A percentile compares a stretch with the other conserved stretches of the same genome.
phyloP scores from a whole-genome alignment of 2,797 vertebrate species.

The Helostoma temminkii region DNA sequence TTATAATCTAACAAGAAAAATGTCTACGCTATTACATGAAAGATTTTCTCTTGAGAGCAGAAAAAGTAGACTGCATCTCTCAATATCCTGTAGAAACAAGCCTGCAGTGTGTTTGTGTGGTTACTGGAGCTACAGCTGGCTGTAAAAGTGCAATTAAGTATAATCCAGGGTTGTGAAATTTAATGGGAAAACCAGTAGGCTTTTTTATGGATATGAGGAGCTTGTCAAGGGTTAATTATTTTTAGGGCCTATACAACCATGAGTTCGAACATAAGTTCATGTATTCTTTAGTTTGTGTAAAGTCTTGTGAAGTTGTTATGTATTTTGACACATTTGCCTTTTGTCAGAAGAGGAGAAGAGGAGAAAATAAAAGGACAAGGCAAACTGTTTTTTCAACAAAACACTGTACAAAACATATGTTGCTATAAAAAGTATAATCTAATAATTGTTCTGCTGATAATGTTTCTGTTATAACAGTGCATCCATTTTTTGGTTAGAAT shows the following conservation, averaged over 20 bases:
- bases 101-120: conserved; percentile 27
- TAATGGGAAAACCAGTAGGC: conserved; percentile 4
- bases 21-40: conserved; percentile 30
- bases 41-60: conserved; percentile 30
- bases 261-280: neutral
- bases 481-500: neutral
- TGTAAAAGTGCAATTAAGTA: conserved; percentile 47
- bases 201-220: conserved; percentile 2
- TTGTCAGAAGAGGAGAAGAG: neutral
- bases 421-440: neutral
- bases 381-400: no score
- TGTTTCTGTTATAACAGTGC: neutral
- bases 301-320: no score
- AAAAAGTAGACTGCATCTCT: conserved; percentile 24
- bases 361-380: neutral
- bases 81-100: conserved; percentile 31
- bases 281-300: conserved; percentile 10
- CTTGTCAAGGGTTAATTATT: conserved; percentile 7
- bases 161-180: conserved; percentile 33
- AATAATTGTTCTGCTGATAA: neutral
- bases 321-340: neutral
- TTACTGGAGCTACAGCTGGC: conserved; percentile 25
- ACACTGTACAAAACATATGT: conserved; percentile 8
- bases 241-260: neutral
- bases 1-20: conserved; percentile 21